Conservation (phyloP, 2,113 vertebrate species). For the Cryptotis parvus region DNA sequence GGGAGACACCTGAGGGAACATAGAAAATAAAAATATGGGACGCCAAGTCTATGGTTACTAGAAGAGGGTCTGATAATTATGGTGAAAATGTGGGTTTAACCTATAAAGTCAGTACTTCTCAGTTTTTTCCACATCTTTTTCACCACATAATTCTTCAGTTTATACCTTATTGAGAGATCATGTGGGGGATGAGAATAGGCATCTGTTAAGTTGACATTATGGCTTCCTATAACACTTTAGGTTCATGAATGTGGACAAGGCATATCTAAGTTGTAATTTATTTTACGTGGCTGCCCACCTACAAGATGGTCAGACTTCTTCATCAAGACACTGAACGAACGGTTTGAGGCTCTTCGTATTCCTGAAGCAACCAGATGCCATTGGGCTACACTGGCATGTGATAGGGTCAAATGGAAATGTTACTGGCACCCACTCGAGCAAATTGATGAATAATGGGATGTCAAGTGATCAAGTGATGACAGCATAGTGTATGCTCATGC, state of each 20-base stretch:
- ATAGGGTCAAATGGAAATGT: too few relatives aligned
- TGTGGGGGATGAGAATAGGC: neutral
- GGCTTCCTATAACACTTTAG: constrained; percentile 6
- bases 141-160: neutral
- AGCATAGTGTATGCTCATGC: neutral
- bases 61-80: neutral
- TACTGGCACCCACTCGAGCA: too few relatives aligned
- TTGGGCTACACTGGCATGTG: too few relatives aligned
- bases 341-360: too few relatives aligned
- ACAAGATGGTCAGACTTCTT: too few relatives aligned
- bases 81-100: too few relatives aligned
- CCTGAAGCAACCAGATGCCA: too few relatives aligned
- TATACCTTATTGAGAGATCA: constrained; percentile 7
- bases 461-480: neutral
- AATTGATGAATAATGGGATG: too few relatives aligned
- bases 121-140: neutral
- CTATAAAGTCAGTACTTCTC: neutral
- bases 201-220: neutral
- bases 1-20: neutral
- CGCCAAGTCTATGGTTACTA: neutral
- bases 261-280: too few relatives aligned
- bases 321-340: too few relatives aligned
- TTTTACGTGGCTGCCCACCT: too few relatives aligned
- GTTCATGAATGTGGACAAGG: too few relatives aligned
- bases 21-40: neutral